Evolutionary conservation across 2,113 vertebrate genomes (phyloP).

Genomic region (Uropsilus gracilis): DNA sequence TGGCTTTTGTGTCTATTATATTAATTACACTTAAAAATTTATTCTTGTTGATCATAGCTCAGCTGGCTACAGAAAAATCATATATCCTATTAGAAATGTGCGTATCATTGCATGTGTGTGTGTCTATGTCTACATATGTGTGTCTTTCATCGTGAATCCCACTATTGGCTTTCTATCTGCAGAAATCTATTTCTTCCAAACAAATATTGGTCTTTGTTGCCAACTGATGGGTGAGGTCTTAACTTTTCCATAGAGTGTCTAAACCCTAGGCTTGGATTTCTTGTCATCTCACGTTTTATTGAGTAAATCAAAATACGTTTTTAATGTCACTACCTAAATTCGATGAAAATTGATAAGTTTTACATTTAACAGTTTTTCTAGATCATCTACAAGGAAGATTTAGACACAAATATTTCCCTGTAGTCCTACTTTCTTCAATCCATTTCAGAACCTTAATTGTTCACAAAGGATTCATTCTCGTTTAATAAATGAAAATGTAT

Average conservation of each 20-base stretch:
- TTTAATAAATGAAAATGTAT: constrained; percentile 31
- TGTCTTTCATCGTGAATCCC: constrained; percentile 61
- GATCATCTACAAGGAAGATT: constrained; percentile 71
- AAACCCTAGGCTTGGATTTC: constrained; percentile 63
- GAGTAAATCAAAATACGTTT: constrained; percentile 49
- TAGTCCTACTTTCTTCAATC: constrained; percentile 60
- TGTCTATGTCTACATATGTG: neutral
- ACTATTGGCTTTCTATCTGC: constrained; percentile 72
- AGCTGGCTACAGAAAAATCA: neutral
- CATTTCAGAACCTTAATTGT: neutral
- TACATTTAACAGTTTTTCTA: constrained; percentile 27
- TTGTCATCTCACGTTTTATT: constrained; percentile 74
- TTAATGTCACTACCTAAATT: neutral
- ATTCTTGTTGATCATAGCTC: constrained; percentile 46
- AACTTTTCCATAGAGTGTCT: constrained; percentile 61
- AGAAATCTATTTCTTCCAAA: constrained; percentile 80
- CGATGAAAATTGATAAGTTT: constrained; percentile 72
- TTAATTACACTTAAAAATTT: neutral
- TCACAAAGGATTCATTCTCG: neutral
- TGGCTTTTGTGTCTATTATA: neutral
- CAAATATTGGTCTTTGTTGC: constrained; percentile 75
- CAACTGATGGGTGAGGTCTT: constrained; percentile 72
- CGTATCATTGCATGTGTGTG: neutral
- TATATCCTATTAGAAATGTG: neutral
- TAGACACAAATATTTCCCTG: constrained; percentile 63